Conservation (phyloP, 2,888 invertebrate species). For the Pseudoips prasinana region DNA sequence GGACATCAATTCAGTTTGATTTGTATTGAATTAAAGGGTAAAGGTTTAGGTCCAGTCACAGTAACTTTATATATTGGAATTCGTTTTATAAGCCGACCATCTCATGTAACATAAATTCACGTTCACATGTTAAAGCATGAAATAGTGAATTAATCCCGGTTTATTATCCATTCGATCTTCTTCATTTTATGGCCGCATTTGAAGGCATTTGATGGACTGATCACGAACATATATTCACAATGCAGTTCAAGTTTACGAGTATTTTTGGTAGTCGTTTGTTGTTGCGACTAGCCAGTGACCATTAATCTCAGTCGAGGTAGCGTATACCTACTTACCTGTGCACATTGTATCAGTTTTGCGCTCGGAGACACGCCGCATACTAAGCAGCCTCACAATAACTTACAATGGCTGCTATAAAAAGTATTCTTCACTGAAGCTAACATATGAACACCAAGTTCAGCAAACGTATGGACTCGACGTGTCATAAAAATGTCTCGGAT, state of each 20-base stretch:
- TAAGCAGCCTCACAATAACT: constrained; percentile 54
- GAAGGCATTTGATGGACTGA: constrained; percentile 41
- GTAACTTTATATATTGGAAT: constrained; percentile 15
- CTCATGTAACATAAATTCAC: constrained; percentile 20
- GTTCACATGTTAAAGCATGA: constrained; percentile 44
- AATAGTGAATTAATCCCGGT: constrained; percentile 43
- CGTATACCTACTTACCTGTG: constrained; percentile 48
- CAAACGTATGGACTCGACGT: constrained; percentile 27
- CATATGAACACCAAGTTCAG: constrained; percentile 37
- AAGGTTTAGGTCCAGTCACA: constrained; percentile 27
- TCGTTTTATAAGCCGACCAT: constrained; percentile 2
- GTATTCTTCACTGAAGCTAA: constrained; percentile 40
- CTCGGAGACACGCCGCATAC: constrained; percentile 53
- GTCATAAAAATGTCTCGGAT: constrained; percentile 29
- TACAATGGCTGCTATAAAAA: constrained; percentile 63
- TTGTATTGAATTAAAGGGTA: constrained; percentile 49
- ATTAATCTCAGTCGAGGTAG: constrained; percentile 50
- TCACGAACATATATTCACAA: constrained; percentile 38
- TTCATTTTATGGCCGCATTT: constrained; percentile 42
- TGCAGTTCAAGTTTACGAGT: constrained; percentile 40
- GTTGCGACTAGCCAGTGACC: constrained; percentile 36
- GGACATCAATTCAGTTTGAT: constrained; percentile 59
- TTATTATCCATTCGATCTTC: constrained; percentile 49
- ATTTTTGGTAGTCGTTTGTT: constrained; percentile 33
- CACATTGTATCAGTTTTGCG: constrained; percentile 52